A percentile compares a stretch with the other conserved stretches of the same genome.
phyloP scores from a whole-genome alignment of 2,888 invertebrate genomes.

The Synanthedon formicaeformis region DNA sequence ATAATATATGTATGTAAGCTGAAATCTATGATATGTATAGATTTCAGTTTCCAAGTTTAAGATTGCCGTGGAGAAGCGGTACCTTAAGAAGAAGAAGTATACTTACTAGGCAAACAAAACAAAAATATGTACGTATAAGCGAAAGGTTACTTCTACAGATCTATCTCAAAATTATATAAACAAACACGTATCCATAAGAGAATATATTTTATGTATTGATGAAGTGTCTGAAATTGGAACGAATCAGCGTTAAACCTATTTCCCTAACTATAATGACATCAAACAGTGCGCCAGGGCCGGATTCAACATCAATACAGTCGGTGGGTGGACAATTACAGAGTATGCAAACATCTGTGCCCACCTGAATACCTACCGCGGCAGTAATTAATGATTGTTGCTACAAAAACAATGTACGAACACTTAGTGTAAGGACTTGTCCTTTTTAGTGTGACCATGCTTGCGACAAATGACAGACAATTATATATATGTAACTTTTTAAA shows the following conservation, averaged over 20 bases:
- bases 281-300: slow-evolving; percentile 30
- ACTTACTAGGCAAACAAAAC: too few relatives aligned
- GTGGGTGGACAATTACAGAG: slow-evolving; percentile 61
- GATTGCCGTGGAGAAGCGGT: too few relatives aligned
- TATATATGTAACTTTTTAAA: too few relatives aligned
- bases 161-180: too few relatives aligned
- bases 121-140: too few relatives aligned
- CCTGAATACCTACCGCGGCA: slow-evolving; percentile 26
- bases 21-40: too few relatives aligned
- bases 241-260: background rate
- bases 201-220: background rate
- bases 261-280: slow-evolving; percentile 2
- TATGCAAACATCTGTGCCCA: slow-evolving; percentile 56
- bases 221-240: slow-evolving; percentile 2
- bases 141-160: too few relatives aligned
- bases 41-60: too few relatives aligned
- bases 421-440: slow-evolving; percentile 40
- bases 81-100: too few relatives aligned
- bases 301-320: slow-evolving; percentile 24
- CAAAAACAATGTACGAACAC: slow-evolving; percentile 60
- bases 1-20: too few relatives aligned
- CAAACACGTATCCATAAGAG: too few relatives aligned
- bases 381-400: slow-evolving; percentile 48
- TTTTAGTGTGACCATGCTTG: slow-evolving; percentile 23
- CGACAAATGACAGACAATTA: too few relatives aligned